Conservation (phyloP, 2,113 vertebrate genomes). For the Falco punctatus region DNA sequence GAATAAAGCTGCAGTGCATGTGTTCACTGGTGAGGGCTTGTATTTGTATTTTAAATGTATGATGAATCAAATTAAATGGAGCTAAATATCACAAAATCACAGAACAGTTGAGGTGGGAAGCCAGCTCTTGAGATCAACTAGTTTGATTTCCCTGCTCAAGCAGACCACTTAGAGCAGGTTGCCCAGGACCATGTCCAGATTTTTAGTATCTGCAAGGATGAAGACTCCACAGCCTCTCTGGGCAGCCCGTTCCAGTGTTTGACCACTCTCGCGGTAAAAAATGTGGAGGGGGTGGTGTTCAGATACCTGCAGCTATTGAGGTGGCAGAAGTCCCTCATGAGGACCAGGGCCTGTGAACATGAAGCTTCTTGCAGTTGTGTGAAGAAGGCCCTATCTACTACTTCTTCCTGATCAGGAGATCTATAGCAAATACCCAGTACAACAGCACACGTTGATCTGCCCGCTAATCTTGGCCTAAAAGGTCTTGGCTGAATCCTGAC, state of each 20-base stretch:
- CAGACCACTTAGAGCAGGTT: neutral
- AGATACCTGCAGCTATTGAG: neutral
- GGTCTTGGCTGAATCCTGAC: neutral
- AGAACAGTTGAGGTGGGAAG: neutral
- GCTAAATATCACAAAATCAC: neutral
- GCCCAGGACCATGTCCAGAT: neutral
- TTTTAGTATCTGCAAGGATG: neutral
- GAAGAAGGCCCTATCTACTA: neutral
- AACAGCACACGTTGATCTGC: neutral
- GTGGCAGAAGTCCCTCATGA: neutral
- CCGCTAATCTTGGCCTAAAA: neutral
- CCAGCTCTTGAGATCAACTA: neutral
- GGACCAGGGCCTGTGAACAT: neutral
- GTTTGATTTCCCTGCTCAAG: neutral
- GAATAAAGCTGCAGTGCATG: neutral
- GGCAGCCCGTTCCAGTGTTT: neutral
- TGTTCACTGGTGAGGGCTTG: neutral
- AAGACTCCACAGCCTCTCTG: neutral
- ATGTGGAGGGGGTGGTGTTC: neutral
- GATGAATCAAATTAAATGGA: neutral
- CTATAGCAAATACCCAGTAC: neutral
- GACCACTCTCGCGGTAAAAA: neutral
- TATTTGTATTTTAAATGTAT: neutral
- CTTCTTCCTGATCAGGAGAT: neutral
- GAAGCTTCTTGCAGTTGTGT: neutral